Percentiles rank a stretch among this genome's conserved stretches.
Evolutionary conservation across 2,888 invertebrate genomes (phyloP).

Genomic region (Neoitamus cyanurus): DNA sequence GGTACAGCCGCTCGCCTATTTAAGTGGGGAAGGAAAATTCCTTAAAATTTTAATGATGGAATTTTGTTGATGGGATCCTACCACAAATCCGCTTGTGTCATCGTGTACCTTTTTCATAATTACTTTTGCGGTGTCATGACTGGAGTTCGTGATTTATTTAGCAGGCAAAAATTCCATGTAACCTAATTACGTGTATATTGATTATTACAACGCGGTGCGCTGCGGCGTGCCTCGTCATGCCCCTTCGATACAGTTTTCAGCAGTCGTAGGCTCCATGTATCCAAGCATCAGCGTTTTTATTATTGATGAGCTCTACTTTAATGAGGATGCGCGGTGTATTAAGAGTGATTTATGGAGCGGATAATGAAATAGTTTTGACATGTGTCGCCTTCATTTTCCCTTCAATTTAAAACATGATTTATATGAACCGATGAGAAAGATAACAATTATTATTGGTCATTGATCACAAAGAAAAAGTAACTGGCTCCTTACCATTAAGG

Average conservation of each 20-base stretch:
- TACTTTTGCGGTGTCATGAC: background rate
- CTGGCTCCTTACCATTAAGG: too few relatives aligned
- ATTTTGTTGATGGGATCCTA: background rate
- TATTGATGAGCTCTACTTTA: background rate
- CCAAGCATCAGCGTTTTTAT: background rate
- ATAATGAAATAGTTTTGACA: background rate
- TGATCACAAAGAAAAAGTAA: too few relatives aligned
- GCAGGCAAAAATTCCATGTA: background rate
- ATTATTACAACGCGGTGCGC: background rate
- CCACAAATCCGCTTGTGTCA: background rate
- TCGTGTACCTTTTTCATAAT: background rate
- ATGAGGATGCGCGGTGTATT: background rate
- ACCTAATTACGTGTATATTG: conserved; percentile 1
- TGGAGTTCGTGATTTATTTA: background rate
- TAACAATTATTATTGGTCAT: background rate
- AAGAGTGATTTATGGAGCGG: background rate
- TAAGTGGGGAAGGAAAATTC: background rate
- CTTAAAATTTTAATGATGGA: background rate
- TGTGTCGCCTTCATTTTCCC: background rate
- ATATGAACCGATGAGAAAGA: background rate
- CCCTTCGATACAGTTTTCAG: background rate
- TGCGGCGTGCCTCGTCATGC: background rate
- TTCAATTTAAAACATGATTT: background rate
- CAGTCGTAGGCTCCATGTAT: background rate
- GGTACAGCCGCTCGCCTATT: background rate